Conservation (phyloP, 2,888 invertebrate genomes). For the Nesidiocoris tenuis region DNA sequence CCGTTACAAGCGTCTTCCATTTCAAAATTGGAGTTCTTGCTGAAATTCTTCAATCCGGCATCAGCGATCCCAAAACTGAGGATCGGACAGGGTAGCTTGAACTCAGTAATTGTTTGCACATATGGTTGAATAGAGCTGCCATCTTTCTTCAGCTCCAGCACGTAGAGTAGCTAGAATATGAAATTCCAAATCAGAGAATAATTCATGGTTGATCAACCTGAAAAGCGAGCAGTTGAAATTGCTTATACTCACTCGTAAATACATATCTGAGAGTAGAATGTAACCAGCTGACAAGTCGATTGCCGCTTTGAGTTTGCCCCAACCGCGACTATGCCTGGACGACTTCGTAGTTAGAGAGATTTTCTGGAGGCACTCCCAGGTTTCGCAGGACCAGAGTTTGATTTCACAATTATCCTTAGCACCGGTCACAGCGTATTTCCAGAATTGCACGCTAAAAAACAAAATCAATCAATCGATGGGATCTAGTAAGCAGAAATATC, state of each 20-base stretch:
- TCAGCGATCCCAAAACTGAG: conserved; percentile 85
- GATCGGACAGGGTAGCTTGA: conserved; percentile 81
- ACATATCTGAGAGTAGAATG: conserved; percentile 83
- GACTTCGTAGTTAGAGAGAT: conserved; percentile 54
- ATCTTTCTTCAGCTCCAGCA: conserved; percentile 70
- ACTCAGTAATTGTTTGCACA: conserved; percentile 78
- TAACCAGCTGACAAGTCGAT: conserved; percentile 84
- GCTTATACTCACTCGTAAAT: conserved; percentile 67
- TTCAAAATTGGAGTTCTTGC: conserved; percentile 49
- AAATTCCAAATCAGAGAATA: too few species aligned
- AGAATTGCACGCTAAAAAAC: conserved; percentile 70
- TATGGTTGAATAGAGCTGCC: conserved; percentile 59
- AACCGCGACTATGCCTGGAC: conserved; percentile 30
- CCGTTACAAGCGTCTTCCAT: conserved; percentile 58
- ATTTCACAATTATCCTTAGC: conserved; percentile 82
- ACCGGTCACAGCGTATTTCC: conserved; percentile 94
- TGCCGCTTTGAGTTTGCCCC: conserved; percentile 66
- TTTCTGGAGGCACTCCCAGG: conserved; percentile 92
- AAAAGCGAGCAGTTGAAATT: too few species aligned
- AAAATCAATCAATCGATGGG: too few species aligned
- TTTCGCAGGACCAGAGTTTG: conserved; percentile 92
- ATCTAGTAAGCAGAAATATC: not conserved
- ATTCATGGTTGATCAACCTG: too few species aligned
- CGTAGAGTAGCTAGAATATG: conserved; percentile 66
- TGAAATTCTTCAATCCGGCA: conserved; percentile 56